Percentiles rank a stretch among this genome's conserved stretches.
phyloP scores from a whole-genome alignment of 92 coral and sea anemone genomes.

The Epizoanthus scotinus region DNA sequence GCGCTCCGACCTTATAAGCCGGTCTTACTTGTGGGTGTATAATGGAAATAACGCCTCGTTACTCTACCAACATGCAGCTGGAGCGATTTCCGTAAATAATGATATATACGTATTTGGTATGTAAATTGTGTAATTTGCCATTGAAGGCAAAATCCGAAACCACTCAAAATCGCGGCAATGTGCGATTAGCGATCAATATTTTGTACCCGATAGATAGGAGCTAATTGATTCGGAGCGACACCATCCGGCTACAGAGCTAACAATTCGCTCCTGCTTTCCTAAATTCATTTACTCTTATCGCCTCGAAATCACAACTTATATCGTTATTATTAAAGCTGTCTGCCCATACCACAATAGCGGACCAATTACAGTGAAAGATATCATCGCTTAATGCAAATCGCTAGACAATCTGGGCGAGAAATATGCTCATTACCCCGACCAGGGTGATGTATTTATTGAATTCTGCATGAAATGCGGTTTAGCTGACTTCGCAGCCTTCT shows the following conservation, averaged over 20 bases:
- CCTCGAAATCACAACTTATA: background rate
- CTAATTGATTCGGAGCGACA: slow-evolving; percentile 16
- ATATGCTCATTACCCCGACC: background rate
- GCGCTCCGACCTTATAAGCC: slow-evolving; percentile 28
- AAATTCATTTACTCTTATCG: slow-evolving; percentile 46
- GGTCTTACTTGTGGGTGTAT: slow-evolving; percentile 28
- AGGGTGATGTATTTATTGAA: slow-evolving; percentile 2
- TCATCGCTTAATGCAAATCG: slow-evolving; percentile 15
- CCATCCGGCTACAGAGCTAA: slow-evolving; percentile 59
- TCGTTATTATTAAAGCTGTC: background rate
- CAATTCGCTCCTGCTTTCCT: slow-evolving; percentile 34
- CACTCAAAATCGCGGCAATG: slow-evolving; percentile 63
- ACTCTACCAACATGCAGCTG: slow-evolving; percentile 31
- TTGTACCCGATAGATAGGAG: slow-evolving; percentile 39
- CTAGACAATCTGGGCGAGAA: background rate
- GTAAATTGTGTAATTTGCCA: slow-evolving; percentile 69
- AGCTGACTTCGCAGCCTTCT: slow-evolving; percentile 13
- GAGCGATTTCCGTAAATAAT: slow-evolving; percentile 60
- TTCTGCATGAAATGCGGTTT: slow-evolving; percentile 7
- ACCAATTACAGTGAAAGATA: slow-evolving; percentile 4
- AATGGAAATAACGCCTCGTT: slow-evolving; percentile 25
- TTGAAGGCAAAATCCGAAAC: slow-evolving; percentile 71
- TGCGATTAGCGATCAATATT: slow-evolving; percentile 50
- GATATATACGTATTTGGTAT: slow-evolving; percentile 46
- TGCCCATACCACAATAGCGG: background rate